Base-by-base conservation (phyloP, 2,888 invertebrate genomes). In the Dromius quadrimaculatus region DNA sequence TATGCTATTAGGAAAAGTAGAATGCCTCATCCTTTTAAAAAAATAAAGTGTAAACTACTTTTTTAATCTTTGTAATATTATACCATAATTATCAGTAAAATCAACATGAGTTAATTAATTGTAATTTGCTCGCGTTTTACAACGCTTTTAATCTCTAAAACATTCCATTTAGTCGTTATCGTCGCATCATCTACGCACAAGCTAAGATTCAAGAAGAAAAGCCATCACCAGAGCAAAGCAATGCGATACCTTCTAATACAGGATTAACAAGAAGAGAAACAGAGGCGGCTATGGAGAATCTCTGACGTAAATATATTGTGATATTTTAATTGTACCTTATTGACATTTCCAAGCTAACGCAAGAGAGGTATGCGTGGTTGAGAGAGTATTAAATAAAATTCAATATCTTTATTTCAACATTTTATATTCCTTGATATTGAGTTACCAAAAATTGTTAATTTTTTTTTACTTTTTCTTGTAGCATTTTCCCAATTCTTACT, bases 81-180 rank as follows among this genome's bases (percentile, higher is more conserved):
- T 36, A 59, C 59, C 36, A 36, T 59, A 59, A 59, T 59, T 59
- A 59, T 59, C 59, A 11, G 11, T 34, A 59, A 20, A 59, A 59
- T 59, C 59, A 59, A 59, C 34, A 59, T 59, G 36, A 17, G 59
- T 59, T 59, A 59, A 59, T 59, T 59, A 59, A 59, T 59, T 59
- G 59, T 59, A 59, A 59, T 59, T 59, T 59, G 34, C 59, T 59
- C 59, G 59, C 59, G 59, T 59, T 34, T 23, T 59, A 59, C 59
- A 59, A 59, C 59, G 36, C 36, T n/a, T 34, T 59, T 59, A 59
- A 59, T 59, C 36, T 59, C 36, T 59, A 36, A 59, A 34, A 54
- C 50, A 54, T 54, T 54, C 50, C 50, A 54, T 54, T 54, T 54
- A 54, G 28, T 54, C 50, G 50, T 54, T 54, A 54, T 54, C 50